A percentile compares a stretch with the other conserved stretches of the same genome.
Evolutionary conservation across 2,888 invertebrate species (phyloP).

Genomic region (Lissonota sp.): DNA sequence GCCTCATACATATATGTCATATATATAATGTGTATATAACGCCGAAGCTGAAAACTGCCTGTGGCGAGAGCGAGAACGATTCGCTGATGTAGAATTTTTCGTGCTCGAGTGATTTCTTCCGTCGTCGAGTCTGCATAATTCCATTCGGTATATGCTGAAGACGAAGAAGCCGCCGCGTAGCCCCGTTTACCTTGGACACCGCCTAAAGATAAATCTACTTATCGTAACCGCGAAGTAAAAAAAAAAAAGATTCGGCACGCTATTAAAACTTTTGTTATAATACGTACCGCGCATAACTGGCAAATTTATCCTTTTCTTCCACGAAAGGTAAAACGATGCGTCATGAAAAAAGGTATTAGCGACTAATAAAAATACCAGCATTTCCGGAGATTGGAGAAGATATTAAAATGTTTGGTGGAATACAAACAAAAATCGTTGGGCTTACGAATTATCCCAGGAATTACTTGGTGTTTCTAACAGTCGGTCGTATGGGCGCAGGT

Average conservation of each 20-base stretch:
- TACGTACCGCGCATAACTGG: slow-evolving; percentile 31
- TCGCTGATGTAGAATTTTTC: slow-evolving; percentile 63
- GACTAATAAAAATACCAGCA: not conserved
- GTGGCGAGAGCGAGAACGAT: slow-evolving; percentile 43
- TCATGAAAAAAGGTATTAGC: not conserved
- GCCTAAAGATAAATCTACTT: slow-evolving; percentile 50
- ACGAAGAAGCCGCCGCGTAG: slow-evolving; percentile 1
- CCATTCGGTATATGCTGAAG: slow-evolving; percentile 16
- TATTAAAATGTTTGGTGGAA: not conserved
- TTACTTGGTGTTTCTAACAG: too few species aligned
- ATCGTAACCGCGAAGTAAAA: slow-evolving; percentile 20
- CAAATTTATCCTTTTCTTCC: slow-evolving; percentile 24
- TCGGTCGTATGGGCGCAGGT: too few species aligned
- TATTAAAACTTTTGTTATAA: slow-evolving; percentile 19
- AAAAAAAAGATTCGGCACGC: slow-evolving; percentile 26
- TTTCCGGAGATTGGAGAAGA: not conserved
- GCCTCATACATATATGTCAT: slow-evolving; percentile 11
- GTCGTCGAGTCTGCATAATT: slow-evolving; percentile 57
- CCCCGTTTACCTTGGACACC: not conserved
- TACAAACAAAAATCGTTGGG: too few species aligned
- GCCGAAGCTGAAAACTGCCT: slow-evolving; percentile 31
- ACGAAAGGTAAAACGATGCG: not conserved
- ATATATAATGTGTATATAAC: slow-evolving; percentile 14
- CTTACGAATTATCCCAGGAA: too few species aligned
- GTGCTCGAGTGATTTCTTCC: slow-evolving; percentile 54